These are phyloP conservation scores for Catocala fraxini DNA, from an alignment of 2,888 invertebrate species.

Conservation along the genomic window DNA sequence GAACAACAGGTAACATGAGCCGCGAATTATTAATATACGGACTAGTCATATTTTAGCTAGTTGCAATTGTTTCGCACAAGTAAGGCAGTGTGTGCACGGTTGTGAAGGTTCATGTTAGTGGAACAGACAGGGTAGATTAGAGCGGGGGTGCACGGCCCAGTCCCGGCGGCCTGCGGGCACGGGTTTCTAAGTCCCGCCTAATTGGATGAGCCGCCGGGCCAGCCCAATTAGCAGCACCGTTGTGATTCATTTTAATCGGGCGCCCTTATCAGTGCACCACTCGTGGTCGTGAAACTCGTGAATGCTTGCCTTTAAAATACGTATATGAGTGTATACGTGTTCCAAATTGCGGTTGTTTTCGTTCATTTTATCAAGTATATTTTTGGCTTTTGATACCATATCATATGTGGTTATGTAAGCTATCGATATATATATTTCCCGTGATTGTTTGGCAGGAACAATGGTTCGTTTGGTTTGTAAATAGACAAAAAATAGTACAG, in stretches of 20 bases:
- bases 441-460: too few relatives aligned
- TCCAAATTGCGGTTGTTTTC: slow-evolving; percentile 2
- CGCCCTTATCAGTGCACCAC: slow-evolving; percentile 77
- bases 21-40: slow-evolving; percentile 12
- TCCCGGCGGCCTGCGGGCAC: slow-evolving; percentile 68
- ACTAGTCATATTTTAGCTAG: slow-evolving; percentile 26
- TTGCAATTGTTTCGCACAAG: slow-evolving; percentile 42
- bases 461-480: too few relatives aligned
- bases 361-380: not conserved
- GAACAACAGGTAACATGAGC: slow-evolving; percentile 3
- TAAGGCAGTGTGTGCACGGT: slow-evolving; percentile 50
- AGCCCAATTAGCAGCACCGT: slow-evolving; percentile 83
- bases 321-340: slow-evolving; percentile 7
- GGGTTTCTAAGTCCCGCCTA: slow-evolving; percentile 86
- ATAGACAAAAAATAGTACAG: too few relatives aligned
- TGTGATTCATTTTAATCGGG: slow-evolving; percentile 86
- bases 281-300: slow-evolving; percentile 24
- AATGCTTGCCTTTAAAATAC: slow-evolving; percentile 35
- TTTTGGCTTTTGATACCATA: not conserved
- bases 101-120: slow-evolving; percentile 61
- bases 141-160: slow-evolving; percentile 57
- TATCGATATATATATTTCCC: too few relatives aligned
- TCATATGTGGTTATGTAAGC: not conserved
- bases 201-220: slow-evolving; percentile 82
- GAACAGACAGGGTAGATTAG: slow-evolving; percentile 69